Percentiles rank a stretch among this genome's conserved stretches.
phyloP scores from a whole-genome alignment of 2,888 invertebrate species.

The Erebia palarica region DNA sequence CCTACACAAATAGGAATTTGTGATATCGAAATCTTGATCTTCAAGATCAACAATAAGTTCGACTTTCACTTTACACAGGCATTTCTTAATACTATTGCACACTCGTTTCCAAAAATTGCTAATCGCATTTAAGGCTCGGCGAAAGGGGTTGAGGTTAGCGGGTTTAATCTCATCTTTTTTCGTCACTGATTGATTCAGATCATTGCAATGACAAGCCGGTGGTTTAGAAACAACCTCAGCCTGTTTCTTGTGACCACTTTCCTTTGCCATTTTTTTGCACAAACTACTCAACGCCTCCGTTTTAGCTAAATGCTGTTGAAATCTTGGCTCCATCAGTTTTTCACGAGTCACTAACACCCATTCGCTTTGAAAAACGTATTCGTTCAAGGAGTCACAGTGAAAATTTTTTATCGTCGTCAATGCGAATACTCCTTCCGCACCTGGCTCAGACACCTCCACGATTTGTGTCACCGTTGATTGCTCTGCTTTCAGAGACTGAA shows the following conservation, averaged over 20 bases:
- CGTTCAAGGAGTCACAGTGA: conserved; percentile 59
- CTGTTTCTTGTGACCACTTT: conserved; percentile 47
- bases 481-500: conserved; percentile 42
- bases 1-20: conserved; percentile 67
- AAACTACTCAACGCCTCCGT: conserved; percentile 56
- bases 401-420: conserved; percentile 72
- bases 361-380: conserved; percentile 66
- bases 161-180: conserved; percentile 44
- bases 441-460: conserved; percentile 43
- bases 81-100: conserved; percentile 50
- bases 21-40: conserved; percentile 44
- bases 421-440: conserved; percentile 58
- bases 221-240: conserved; percentile 57
- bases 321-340: conserved; percentile 62
- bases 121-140: conserved; percentile 46
- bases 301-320: conserved; percentile 59
- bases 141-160: conserved; percentile 45
- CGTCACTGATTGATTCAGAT: conserved; percentile 44
- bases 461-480: conserved; percentile 41
- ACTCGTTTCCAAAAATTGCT: conserved; percentile 45
- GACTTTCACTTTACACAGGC: conserved; percentile 44
- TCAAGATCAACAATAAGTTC: conserved; percentile 37
- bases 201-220: conserved; percentile 66
- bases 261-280: conserved; percentile 58
- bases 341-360: conserved; percentile 68